These are phyloP conservation scores for Melanotaenia duboulayi DNA, from an alignment of 2,113 vertebrate species.

Conservation along the genomic window DNA sequence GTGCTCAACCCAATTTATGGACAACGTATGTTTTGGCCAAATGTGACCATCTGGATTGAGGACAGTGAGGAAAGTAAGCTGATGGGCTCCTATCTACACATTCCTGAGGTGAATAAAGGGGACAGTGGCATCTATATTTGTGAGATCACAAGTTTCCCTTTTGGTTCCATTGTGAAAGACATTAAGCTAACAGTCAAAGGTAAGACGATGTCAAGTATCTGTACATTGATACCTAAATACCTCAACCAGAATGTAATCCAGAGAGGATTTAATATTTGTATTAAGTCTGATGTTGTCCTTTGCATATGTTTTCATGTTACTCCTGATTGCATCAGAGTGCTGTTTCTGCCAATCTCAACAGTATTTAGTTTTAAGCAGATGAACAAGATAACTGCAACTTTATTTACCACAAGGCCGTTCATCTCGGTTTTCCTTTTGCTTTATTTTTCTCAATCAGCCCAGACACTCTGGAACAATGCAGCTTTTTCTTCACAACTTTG, in stretches of 20 bases:
- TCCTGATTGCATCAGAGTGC: conserved; percentile 33
- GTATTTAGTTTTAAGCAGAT: conserved; percentile 26
- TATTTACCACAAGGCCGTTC: not conserved
- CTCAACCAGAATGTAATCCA: not conserved
- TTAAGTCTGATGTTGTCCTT: conserved; percentile 15
- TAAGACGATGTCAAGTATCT: conserved; percentile 34
- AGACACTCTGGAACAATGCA: not conserved
- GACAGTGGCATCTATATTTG: conserved; percentile 71
- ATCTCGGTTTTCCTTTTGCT: not conserved
- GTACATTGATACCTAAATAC: not conserved
- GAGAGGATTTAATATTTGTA: conserved; percentile 1
- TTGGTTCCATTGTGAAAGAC: conserved; percentile 9
- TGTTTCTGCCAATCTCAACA: conserved; percentile 7
- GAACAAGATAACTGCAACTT: conserved; percentile 11
- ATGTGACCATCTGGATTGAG: conserved; percentile 19
- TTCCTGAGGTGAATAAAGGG: conserved; percentile 32
- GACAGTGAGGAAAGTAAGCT: rapidly evolving
- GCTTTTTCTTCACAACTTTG: not conserved
- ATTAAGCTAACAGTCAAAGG: conserved; percentile 70
- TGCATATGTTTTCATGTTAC: conserved; percentile 34
- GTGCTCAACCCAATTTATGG: rapidly evolving
- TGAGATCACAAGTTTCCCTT: conserved; percentile 57
- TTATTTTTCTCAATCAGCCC: not conserved
- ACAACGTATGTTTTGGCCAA: rapidly evolving
- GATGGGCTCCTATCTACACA: conserved; percentile 36